Evolutionary conservation across 2,113 vertebrate genomes (phyloP).

Genomic region (Chloroceryle aenea): DNA sequence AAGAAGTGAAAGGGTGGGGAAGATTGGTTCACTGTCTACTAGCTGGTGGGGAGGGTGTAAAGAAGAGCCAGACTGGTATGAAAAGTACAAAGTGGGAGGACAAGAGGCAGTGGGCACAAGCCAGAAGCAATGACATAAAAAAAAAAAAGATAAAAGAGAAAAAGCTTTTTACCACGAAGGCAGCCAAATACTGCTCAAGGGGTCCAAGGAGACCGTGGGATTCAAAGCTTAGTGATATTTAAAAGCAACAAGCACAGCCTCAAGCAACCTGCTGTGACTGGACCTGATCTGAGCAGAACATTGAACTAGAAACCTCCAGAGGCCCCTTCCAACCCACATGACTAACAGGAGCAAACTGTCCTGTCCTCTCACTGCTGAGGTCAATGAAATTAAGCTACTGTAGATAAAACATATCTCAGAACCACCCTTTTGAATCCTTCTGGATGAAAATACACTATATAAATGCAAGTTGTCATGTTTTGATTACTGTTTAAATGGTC

Average conservation of each 20-base stretch:
- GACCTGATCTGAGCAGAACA: neutral
- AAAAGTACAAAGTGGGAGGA: neutral
- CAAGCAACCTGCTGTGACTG: neutral
- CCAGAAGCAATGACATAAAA: neutral
- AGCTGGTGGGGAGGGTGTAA: neutral
- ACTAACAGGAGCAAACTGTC: constrained; percentile 15
- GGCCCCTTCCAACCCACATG: neutral
- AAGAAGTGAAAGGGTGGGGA: neutral
- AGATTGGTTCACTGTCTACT: neutral
- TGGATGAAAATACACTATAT: neutral
- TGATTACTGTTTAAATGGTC: neutral
- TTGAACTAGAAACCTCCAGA: neutral
- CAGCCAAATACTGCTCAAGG: neutral
- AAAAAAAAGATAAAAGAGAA: neutral
- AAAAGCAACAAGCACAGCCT: neutral
- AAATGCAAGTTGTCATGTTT: neutral
- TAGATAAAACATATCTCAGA: neutral
- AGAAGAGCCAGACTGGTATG: neutral
- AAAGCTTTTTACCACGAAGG: neutral
- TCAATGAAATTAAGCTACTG: neutral
- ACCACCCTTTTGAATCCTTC: neutral
- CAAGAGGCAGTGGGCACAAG: neutral
- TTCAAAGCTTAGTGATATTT: neutral
- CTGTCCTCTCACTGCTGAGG: neutral
- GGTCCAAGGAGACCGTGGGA: neutral